phyloP scores from a whole-genome alignment of 2,113 vertebrate genomes.

The mouse (Mus musculus) region GRCm39 chr19:14302001-14302500 shows the following conservation, averaged over 20 bases:
- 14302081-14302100: neutral
- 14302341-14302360: neutral
- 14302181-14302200: neutral
- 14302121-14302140: neutral
- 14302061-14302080: neutral
- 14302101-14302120: constrained; percentile 5
- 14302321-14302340: neutral
- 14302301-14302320: neutral
- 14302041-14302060: constrained; percentile 27
- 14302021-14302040: constrained; percentile 19
- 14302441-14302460: constrained; percentile 73
- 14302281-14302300: constrained; percentile 15
- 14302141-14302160: neutral
- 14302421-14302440: constrained; percentile 64
- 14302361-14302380: neutral
- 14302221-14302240: neutral
- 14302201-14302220: neutral
- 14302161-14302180: neutral
- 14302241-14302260: neutral
- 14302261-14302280: constrained; percentile 28
- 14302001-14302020: neutral
- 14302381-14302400: neutral
- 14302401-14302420: neutral
- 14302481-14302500: constrained; percentile 74
- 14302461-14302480: constrained; percentile 62